Conservation (phyloP, 2,113 vertebrate species). For the Rhynchomys soricoides region DNA sequence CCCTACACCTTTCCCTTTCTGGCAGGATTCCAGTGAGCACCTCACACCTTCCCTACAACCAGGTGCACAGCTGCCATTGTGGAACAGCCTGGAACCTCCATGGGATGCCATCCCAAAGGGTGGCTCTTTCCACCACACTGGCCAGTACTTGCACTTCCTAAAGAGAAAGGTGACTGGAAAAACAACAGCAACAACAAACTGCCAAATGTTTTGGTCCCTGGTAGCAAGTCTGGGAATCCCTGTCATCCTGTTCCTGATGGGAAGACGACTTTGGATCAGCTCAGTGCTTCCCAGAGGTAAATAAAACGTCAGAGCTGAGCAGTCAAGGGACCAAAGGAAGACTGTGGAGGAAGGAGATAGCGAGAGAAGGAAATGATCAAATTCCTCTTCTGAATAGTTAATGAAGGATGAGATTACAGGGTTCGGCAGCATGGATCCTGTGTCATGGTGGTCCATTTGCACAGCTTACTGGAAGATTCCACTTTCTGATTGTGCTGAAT, state of each 20-base stretch:
- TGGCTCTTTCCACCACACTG: not conserved
- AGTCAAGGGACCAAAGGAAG: not conserved
- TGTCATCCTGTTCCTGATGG: not conserved
- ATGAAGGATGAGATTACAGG: slow-evolving; percentile 85
- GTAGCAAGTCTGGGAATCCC: not conserved
- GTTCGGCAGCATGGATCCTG: slow-evolving; percentile 71
- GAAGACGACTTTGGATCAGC: slow-evolving; percentile 48
- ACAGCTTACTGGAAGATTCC: not conserved
- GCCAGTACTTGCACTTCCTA: not conserved
- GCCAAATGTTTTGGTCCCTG: not conserved
- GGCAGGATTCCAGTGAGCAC: not conserved
- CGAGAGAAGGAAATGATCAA: slow-evolving; percentile 83
- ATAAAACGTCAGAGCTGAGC: not conserved
- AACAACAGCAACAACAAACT: not conserved
- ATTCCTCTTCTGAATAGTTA: slow-evolving; percentile 84
- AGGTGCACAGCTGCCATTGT: rapidly evolving
- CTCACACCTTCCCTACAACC: too few species aligned
- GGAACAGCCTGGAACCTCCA: not conserved
- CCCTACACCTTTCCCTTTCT: not conserved
- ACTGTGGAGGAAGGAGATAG: not conserved
- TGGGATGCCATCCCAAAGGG: not conserved
- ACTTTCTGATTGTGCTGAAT: slow-evolving; percentile 10
- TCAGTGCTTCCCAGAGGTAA: slow-evolving; percentile 41
- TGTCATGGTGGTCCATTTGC: slow-evolving; percentile 72
- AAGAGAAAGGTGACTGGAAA: not conserved